phyloP scores from a whole-genome alignment of 2,797 vertebrate species.

The Enteromius anoplus region DNA sequence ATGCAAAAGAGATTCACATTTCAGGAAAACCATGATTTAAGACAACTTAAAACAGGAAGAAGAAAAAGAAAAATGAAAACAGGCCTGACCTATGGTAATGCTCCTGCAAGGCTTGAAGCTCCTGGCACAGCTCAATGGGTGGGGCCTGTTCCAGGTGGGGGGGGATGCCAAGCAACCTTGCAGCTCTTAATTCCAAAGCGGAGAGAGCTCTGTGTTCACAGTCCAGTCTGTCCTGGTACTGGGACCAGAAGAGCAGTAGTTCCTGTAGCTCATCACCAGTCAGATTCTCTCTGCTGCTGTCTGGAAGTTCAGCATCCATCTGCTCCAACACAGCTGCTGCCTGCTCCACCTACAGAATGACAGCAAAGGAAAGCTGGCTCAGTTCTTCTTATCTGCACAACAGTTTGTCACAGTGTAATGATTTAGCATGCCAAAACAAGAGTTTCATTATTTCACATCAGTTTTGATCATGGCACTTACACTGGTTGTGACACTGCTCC shows the following conservation, averaged over 20 bases:
- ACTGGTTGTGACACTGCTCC: slow-evolving; percentile 79
- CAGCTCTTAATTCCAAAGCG: slow-evolving; percentile 81
- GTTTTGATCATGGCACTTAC: slow-evolving; percentile 45
- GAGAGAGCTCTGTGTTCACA: slow-evolving; percentile 83
- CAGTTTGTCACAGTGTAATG: background rate
- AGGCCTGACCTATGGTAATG: slow-evolving; percentile 80
- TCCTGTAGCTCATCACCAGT: slow-evolving; percentile 81
- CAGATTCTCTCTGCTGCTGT: slow-evolving; percentile 68
- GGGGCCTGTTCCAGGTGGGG: slow-evolving; percentile 70
- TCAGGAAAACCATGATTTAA: background rate
- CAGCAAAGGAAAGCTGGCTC: background rate
- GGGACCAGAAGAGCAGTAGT: slow-evolving; percentile 73
- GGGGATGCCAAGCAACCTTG: slow-evolving; percentile 74
- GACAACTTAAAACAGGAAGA: background rate
- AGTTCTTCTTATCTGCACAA: background rate
- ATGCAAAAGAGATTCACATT: background rate
- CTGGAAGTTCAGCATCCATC: slow-evolving; percentile 85
- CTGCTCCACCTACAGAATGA: slow-evolving; percentile 81
- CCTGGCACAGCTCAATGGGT: slow-evolving; percentile 74
- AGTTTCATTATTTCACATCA: background rate
- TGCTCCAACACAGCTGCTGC: slow-evolving; percentile 82
- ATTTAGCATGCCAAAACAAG: background rate
- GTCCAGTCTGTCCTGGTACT: slow-evolving; percentile 82
- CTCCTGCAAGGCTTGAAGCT: slow-evolving; percentile 83
- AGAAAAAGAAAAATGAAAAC: background rate